These are phyloP conservation scores for Tetranychus cinnabarinus DNA, from an alignment of 1,140 invertebrate genomes.

Conservation along the genomic window DNA sequence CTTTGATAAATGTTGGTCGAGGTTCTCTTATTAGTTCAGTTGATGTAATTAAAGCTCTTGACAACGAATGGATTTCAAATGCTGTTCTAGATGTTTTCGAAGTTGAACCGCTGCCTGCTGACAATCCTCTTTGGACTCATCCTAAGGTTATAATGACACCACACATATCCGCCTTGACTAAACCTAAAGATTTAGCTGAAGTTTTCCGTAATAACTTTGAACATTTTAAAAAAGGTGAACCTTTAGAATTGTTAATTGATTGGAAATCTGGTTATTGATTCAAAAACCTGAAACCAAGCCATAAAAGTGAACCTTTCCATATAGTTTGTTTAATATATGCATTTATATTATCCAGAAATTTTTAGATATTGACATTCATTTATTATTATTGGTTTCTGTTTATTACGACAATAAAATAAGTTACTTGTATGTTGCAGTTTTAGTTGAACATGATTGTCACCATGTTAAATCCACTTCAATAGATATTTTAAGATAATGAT, in stretches of 20 bases:
- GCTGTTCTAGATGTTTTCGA: conserved; percentile 35
- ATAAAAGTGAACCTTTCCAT: no score
- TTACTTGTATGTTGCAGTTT: no score
- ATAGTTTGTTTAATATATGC: no score
- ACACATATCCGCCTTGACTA: conserved; percentile 26
- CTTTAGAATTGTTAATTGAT: not conserved
- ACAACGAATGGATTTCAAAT: conserved; percentile 28
- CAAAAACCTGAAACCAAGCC: no score
- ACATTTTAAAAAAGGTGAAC: not conserved
- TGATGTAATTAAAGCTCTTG: conserved; percentile 28
- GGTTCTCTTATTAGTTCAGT: conserved; percentile 28
- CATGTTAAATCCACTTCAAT: no score
- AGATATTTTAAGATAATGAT: no score
- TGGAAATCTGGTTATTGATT: conserved; percentile 2
- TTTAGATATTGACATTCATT: no score
- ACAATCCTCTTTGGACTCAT: conserved; percentile 28
- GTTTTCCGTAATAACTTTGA: conserved; percentile 23
- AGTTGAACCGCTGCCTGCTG: conserved; percentile 27
- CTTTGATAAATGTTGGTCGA: conserved; percentile 33
- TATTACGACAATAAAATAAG: no score
- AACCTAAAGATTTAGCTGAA: conserved; percentile 21
- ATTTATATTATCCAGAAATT: no score
- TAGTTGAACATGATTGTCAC: no score
- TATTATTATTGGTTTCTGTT: no score
- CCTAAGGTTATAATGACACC: conserved; percentile 30